Percentiles rank a stretch among this genome's conserved stretches.
Conservation (phyloP, 1,140 invertebrate genomes). For the Limonius californicus region DNA sequence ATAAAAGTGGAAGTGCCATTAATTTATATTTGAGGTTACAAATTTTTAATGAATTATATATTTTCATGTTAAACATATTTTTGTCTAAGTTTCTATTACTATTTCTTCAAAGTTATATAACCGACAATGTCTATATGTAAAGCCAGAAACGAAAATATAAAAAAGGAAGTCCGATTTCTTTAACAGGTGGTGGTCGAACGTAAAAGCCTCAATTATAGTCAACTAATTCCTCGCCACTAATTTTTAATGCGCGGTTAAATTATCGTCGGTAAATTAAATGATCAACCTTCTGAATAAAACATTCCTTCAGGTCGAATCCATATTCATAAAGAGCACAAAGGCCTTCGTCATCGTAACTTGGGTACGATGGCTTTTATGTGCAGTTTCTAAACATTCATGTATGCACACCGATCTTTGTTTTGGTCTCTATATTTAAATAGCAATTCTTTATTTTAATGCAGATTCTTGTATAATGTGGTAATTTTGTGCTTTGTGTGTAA, state of each 20-base stretch:
- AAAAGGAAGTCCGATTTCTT: too few relatives aligned
- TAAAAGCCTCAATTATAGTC: not conserved
- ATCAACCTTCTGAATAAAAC: conserved; percentile 26
- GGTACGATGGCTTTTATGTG: not conserved
- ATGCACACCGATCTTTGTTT: not conserved
- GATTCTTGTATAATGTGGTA: not conserved
- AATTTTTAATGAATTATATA: too few relatives aligned
- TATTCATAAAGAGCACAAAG: conserved; percentile 29
- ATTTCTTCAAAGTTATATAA: too few relatives aligned
- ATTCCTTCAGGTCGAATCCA: conserved; percentile 25
- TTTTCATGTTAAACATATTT: too few relatives aligned
- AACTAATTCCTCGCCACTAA: conserved; percentile 22
- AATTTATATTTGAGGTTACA: too few relatives aligned
- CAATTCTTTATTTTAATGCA: not conserved
- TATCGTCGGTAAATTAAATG: conserved; percentile 24
- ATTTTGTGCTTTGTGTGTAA: not conserved
- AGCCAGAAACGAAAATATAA: too few relatives aligned
- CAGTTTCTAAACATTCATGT: not conserved
- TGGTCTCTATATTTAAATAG: too few relatives aligned
- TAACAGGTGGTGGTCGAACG: too few relatives aligned
- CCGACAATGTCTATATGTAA: too few relatives aligned
- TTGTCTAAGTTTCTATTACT: too few relatives aligned
- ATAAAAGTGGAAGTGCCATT: too few relatives aligned
- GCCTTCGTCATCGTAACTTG: conserved; percentile 1
- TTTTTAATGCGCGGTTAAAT: conserved; percentile 20